phyloP scores from a whole-genome alignment of 2,888 invertebrate genomes.

The Megamerina dolium region DNA sequence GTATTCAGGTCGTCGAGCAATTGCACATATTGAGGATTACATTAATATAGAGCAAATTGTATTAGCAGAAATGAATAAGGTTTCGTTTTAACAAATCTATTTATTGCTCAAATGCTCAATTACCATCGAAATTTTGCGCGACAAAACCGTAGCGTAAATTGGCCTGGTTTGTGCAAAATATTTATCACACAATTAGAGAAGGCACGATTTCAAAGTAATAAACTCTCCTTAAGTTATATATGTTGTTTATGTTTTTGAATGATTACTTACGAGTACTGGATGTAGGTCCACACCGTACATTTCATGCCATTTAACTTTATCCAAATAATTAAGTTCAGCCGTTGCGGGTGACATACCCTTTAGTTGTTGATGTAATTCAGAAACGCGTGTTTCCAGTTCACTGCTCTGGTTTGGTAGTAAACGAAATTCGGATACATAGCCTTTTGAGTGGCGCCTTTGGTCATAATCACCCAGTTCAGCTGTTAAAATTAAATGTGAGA shows the following conservation, averaged over 20 bases:
- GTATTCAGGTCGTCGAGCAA: too few species aligned
- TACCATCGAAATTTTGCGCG: too few species aligned
- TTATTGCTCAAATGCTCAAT: too few species aligned
- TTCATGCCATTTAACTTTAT: conserved; percentile 97
- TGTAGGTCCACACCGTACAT: conserved; percentile 98
- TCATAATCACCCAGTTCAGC: conserved; percentile 96
- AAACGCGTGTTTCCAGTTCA: conserved; percentile 80
- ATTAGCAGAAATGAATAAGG: too few species aligned
- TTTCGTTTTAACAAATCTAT: too few species aligned
- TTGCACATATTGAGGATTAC: too few species aligned
- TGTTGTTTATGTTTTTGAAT: not conserved
- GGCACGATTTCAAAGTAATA: too few species aligned
- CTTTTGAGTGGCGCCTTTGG: conserved; percentile 75
- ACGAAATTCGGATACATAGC: conserved; percentile 92
- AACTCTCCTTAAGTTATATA: too few species aligned
- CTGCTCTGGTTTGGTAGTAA: conserved; percentile 87
- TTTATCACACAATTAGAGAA: too few species aligned
- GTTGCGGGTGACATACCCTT: conserved; percentile 68
- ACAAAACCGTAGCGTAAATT: too few species aligned
- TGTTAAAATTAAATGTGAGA: conserved; percentile 45
- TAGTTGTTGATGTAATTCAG: conserved; percentile 81
- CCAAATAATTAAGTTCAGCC: conserved; percentile 90
- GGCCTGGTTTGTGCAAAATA: too few species aligned
- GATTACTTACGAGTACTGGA: conserved; percentile 79
- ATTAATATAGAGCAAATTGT: too few species aligned